Conservation (phyloP, 2,888 invertebrate species). For the Drosophila subsilvestris region DNA sequence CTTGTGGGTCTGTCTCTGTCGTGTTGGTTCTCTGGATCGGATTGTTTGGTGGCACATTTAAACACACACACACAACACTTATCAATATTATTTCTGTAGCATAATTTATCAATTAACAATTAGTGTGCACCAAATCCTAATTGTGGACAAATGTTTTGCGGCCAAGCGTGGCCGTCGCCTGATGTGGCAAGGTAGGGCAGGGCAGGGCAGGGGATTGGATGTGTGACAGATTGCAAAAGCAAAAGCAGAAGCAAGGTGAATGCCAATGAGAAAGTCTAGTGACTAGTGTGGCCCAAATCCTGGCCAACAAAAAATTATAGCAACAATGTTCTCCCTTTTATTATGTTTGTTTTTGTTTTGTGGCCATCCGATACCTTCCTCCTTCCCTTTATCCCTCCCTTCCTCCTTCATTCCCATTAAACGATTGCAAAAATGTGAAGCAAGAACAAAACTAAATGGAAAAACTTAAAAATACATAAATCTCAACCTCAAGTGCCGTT, state of each 20-base stretch:
- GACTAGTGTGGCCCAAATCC: background rate
- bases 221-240: background rate
- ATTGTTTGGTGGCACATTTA: constrained; percentile 3
- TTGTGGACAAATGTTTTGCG: constrained; percentile 41
- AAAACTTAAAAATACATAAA: constrained; percentile 24
- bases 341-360: background rate
- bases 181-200: background rate
- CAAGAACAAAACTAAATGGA: constrained; percentile 4
- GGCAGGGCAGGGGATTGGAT: constrained; percentile 6
- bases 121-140: constrained; percentile 39
- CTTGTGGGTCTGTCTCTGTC: constrained; percentile 32
- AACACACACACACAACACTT: constrained; percentile 36
- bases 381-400: background rate
- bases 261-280: background rate
- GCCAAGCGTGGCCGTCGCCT: constrained; percentile 16
- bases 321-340: constrained; percentile 1
- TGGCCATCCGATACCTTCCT: no score
- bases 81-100: constrained; percentile 71
- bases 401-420: background rate
- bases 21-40: background rate
- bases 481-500: constrained; percentile 46
- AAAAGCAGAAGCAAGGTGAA: background rate
- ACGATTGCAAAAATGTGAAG: background rate
- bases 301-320: background rate
- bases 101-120: constrained; percentile 58